Evolutionary conservation across 2,888 invertebrate species (phyloP).

Genomic region (Galeruca laticollis): DNA sequence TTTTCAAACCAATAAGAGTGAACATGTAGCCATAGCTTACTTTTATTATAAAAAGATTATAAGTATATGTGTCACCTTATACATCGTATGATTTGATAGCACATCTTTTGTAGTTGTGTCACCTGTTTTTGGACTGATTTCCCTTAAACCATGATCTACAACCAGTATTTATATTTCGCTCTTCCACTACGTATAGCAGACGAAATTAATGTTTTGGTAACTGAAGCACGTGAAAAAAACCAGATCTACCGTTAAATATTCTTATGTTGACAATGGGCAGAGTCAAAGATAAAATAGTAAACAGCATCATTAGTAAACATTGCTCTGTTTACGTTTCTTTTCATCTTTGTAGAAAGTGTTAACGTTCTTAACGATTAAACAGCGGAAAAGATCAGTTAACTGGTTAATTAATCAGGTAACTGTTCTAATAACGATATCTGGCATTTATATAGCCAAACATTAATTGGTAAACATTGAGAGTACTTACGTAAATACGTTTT

Average conservation of each 20-base stretch:
- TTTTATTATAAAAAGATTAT: too few species aligned
- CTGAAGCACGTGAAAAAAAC: background rate
- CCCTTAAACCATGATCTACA: too few species aligned
- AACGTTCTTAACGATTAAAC: background rate
- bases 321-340: background rate
- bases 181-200: background rate
- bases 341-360: constrained; percentile 5
- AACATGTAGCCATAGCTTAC: too few species aligned
- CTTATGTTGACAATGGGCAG: constrained; percentile 1
- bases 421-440: background rate
- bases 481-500: too few species aligned
- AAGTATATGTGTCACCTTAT: too few species aligned
- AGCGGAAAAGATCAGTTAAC: constrained; percentile 1
- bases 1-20: too few species aligned
- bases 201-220: background rate
- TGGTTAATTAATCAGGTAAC: background rate
- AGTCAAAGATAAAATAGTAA: constrained; percentile 2
- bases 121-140: too few species aligned
- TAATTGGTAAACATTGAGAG: background rate
- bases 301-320: constrained; percentile 3
- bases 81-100: too few species aligned
- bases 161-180: too few species aligned
- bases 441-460: background rate
- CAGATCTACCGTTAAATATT: constrained; percentile 6
- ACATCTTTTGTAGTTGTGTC: too few species aligned